These are phyloP conservation scores for Bostrychus sinensis DNA, from an alignment of 2,113 vertebrate genomes.

Conservation along the genomic window DNA sequence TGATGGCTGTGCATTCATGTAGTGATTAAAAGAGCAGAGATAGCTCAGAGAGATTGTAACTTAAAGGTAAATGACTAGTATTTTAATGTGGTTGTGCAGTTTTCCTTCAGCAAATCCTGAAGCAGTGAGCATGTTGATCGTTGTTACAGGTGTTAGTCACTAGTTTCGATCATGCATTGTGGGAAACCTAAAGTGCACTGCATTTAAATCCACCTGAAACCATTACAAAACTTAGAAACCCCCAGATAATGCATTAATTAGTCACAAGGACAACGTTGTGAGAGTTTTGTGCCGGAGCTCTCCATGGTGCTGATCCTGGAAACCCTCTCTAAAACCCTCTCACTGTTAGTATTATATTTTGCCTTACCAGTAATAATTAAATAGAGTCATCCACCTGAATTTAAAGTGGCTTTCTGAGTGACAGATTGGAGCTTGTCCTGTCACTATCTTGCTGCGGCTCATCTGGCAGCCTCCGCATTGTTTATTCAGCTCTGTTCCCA, in stretches of 20 bases:
- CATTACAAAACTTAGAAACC: not conserved
- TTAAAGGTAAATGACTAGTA: too few relatives aligned
- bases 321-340: not conserved
- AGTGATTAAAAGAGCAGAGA: too few relatives aligned
- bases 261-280: not conserved
- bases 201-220: not conserved
- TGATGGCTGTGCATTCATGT: too few relatives aligned
- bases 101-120: too few relatives aligned
- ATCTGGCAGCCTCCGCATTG: not conserved
- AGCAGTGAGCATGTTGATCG: too few relatives aligned
- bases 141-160: not conserved
- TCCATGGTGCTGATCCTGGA: conserved; percentile 32
- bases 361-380: not conserved
- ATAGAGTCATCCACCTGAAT: conserved; percentile 2
- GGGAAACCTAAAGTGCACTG: not conserved
- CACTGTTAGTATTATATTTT: not conserved
- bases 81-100: too few relatives aligned
- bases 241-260: not conserved
- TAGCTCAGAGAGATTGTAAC: too few relatives aligned
- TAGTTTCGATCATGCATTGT: not conserved
- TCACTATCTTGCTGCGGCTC: not conserved
- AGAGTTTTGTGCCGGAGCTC: conserved; percentile 3
- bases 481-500: not conserved
- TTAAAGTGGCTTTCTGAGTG: not conserved
- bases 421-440: not conserved